phyloP scores from a whole-genome alignment of 2,113 vertebrate species.

The Misgurnus mizolepis region DNA sequence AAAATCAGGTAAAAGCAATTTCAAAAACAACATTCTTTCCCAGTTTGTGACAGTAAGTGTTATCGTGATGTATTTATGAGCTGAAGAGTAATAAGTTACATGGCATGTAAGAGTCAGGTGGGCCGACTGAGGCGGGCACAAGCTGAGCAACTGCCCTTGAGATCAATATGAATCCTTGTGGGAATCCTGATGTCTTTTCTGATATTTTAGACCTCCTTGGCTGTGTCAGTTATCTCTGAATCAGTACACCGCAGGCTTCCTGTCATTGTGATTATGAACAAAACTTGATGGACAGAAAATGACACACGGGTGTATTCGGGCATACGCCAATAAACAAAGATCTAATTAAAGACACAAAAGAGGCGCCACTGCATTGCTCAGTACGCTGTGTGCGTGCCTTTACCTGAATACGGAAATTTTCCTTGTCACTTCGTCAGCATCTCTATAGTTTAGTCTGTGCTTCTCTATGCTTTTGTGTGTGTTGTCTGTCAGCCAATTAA shows the following conservation, averaged over 20 bases:
- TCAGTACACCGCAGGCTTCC: conserved; percentile 61
- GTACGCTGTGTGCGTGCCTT: conserved; percentile 1
- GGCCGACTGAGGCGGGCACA: too few species aligned
- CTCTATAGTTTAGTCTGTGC: neutral
- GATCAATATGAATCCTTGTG: too few species aligned
- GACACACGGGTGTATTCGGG: conserved; percentile 13
- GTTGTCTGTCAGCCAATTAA: neutral
- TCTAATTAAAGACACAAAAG: conserved; percentile 45
- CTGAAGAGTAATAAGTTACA: too few species aligned
- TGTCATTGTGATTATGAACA: conserved; percentile 60
- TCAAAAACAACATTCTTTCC: too few species aligned
- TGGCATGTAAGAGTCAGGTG: too few species aligned
- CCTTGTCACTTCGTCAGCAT: neutral
- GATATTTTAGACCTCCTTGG: too few species aligned
- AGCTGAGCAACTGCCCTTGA: too few species aligned
- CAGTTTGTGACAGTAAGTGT: too few species aligned
- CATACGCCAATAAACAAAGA: conserved; percentile 23
- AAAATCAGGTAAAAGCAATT: too few species aligned
- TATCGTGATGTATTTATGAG: too few species aligned
- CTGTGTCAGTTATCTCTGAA: conserved; percentile 53
- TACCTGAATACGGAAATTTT: neutral
- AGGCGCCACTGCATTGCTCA: conserved; percentile 20
- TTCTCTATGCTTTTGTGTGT: too few species aligned
- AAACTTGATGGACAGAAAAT: conserved; percentile 54
- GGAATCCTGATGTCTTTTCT: too few species aligned